phyloP scores from a whole-genome alignment of 2,888 invertebrate genomes.

The Opisthograptis luteolata region DNA sequence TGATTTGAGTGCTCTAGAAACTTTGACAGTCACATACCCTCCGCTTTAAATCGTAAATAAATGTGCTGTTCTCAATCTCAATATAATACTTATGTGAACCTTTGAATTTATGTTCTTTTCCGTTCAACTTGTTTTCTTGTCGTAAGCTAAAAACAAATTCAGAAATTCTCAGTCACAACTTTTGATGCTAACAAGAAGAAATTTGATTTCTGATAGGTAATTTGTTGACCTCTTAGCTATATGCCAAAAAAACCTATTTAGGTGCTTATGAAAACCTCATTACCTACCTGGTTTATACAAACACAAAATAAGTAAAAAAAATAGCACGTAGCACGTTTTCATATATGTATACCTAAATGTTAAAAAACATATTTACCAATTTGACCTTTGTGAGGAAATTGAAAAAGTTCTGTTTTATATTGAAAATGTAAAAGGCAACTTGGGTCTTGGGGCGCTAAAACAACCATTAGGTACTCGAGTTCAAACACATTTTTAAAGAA shows the following conservation, averaged over 20 bases:
- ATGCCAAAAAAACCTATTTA: too few species aligned
- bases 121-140: neutral
- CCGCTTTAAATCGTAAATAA: neutral
- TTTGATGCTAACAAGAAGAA: too few species aligned
- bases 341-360: slow-evolving; percentile 2
- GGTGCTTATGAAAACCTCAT: too few species aligned
- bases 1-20: neutral
- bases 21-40: neutral
- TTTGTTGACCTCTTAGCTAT: too few species aligned
- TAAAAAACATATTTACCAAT: slow-evolving; percentile 6
- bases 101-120: neutral
- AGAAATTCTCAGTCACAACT: too few species aligned
- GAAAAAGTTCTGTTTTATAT: slow-evolving; percentile 25
- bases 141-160: neutral
- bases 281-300: too few species aligned
- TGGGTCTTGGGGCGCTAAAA: slow-evolving; percentile 11
- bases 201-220: too few species aligned
- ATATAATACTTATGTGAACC: neutral
- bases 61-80: neutral
- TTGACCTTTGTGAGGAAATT: slow-evolving; percentile 24
- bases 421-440: slow-evolving; percentile 25
- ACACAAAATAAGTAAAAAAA: too few species aligned
- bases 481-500: slow-evolving; percentile 24
- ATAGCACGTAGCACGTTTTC: neutral
- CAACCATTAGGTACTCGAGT: slow-evolving; percentile 11